Conservation (phyloP, 2,888 invertebrate genomes). For the Volucella bombylans region DNA sequence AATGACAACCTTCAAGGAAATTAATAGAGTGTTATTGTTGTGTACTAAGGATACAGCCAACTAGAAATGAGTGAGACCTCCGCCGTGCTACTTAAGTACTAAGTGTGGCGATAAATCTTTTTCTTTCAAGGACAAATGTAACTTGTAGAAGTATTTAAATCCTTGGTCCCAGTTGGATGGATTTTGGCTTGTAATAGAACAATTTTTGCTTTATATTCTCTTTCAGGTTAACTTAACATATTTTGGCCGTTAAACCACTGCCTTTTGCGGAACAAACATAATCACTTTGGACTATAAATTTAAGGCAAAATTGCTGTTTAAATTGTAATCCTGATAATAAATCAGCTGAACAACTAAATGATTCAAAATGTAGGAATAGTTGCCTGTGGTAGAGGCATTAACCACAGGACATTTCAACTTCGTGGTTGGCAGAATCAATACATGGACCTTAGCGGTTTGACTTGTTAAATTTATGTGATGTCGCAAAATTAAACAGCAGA, state of each 20-base stretch:
- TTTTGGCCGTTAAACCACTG: background rate
- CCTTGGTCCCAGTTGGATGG: conserved; percentile 37
- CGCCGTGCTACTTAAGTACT: conserved; percentile 44
- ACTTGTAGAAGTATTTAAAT: conserved; percentile 42
- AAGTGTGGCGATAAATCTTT: conserved; percentile 58
- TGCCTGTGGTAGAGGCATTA: background rate
- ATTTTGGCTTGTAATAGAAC: background rate
- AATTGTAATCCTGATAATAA: conserved; percentile 61
- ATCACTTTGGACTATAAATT: conserved; percentile 54
- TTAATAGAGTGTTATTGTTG: conserved; percentile 57
- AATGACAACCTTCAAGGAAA: conserved; percentile 61
- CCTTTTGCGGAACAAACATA: conserved; percentile 30
- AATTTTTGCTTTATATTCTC: conserved; percentile 19
- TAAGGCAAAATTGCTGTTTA: conserved; percentile 50
- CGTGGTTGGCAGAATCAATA: conserved; percentile 27
- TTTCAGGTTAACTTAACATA: too few relatives aligned
- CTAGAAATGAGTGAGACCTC: conserved; percentile 40
- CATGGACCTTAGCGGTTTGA: conserved; percentile 25
- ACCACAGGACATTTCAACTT: conserved; percentile 13
- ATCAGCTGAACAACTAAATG: conserved; percentile 61
- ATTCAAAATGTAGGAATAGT: conserved; percentile 35
- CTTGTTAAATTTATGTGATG: conserved; percentile 22
- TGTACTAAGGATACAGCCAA: conserved; percentile 33
- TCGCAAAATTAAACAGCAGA: background rate
- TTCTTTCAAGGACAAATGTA: conserved; percentile 8